Base-by-base conservation (phyloP, 2,113 vertebrate species). In the Leiothrix lutea region DNA sequence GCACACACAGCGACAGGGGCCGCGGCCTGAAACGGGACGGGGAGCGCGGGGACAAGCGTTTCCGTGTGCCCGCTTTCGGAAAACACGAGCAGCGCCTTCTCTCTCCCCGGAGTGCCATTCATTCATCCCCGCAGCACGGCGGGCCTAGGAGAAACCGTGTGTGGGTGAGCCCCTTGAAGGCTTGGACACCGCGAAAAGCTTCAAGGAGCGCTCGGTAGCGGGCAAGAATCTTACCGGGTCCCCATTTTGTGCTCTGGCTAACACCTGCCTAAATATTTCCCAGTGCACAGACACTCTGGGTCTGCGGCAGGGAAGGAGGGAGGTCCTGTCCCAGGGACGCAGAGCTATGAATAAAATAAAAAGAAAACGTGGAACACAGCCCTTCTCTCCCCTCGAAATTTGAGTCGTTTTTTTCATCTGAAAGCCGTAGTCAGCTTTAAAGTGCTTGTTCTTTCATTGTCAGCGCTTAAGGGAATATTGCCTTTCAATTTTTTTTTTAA, bases 391-490 rank as follows among this genome's bases (percentile, higher is more conserved):
- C 11, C 35, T 88, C 5, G 35, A 73, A 88, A 83, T 82, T 57
- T 58, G 50, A 77, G 35, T 36, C 12, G 1, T 26, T 90, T 64
- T 64, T 60, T 80, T 45, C 48, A 26, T 25, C 19, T 25, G 74
- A 91, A 93, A 94, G 66, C 20, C 31, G 10, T 28, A 86, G 73
- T 80, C 31, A 77, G 9, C n/a, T 77, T 62, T 75, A 28, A 92
- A 71, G 40, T 36, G 22, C 35, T 33, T 20, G 9, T 72, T 71
- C 22, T 61, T 84, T 47, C 72, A 48, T n/a, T 17, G 35, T 65
- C 67, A 75, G 22, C 20, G 5, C 29, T 79, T 44, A n/a, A 54
- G 44, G 12, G 8, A 44, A 17, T 54, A 51, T 22, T 67, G 67
- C 8, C 2, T 14, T 16, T 24, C 14, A 65, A 6, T 28, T 3